Base-by-base conservation (phyloP, 2,113 vertebrate genomes). In the Rhadina sibilatrix region DNA sequence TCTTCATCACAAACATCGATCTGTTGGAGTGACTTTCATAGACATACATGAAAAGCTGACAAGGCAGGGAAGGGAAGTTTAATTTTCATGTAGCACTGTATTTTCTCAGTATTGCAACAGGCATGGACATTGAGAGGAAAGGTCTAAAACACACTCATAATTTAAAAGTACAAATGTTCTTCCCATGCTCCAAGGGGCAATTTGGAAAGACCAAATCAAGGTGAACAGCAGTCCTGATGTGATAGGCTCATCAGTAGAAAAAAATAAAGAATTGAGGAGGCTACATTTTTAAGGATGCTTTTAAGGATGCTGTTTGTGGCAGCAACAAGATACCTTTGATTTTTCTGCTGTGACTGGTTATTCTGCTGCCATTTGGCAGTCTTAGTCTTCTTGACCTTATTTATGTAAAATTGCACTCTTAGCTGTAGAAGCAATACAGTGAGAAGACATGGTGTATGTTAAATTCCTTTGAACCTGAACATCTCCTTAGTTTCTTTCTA, bases 121-220 rank as follows among this genome's bases (percentile, higher is more conserved):
- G 97, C 97, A 96, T 98, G 97, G 97, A 98, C 94, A 98, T 97
- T 96, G 80, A 95, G 90, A 96, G 95, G 98, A 98, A 99, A 99
- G 98, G 98, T 98, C 98, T 98, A 98, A 98, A 98, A 98, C 97
- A 98, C 9, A 24, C 53, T n/a, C 25, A 53, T 77, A 72, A 30
- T 90, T 85, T 18, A 76, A 84, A 94, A 75, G 42, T 77, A 59
- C 40, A 89, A 83, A 83, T 87, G 60, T 69, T 95, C 37, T 53
- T 52, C 50, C 42, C 27, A 9, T 64, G 64, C 56, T 86, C 82
- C 65, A 75, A 78, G 49, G 63, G 56, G 9, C 1, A 1, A 83
- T 88, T 88, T 47, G 11, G 24, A 47, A 90, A 25, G 35, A 33
- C 7, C 24, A 57, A 46, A 66, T 61, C 23, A 65, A 57, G 37